These are phyloP conservation scores for Istiophorus platypterus DNA, from an alignment of 2,113 vertebrate species.

Conservation along the genomic window DNA sequence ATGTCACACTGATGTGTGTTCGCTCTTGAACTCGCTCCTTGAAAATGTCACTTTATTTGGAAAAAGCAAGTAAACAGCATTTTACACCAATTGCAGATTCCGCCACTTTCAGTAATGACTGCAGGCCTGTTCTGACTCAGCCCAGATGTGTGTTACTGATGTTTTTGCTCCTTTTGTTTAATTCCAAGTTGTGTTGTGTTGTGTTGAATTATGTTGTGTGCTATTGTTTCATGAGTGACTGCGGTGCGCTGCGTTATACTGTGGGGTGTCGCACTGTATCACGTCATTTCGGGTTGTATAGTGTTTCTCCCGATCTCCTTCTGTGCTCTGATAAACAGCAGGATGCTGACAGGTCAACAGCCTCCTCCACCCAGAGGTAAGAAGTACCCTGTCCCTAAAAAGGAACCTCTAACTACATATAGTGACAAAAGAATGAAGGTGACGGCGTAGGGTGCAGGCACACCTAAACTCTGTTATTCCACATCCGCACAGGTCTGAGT, in stretches of 20 bases:
- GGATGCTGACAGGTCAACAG: slow-evolving; percentile 69
- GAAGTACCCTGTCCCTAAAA: slow-evolving; percentile 34
- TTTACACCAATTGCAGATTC: slow-evolving; percentile 67
- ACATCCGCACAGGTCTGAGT: slow-evolving; percentile 26
- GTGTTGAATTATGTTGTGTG: neutral
- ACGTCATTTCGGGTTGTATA: neutral
- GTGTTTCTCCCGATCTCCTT: slow-evolving; percentile 2
- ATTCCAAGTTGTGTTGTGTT: neutral
- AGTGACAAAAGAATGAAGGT: slow-evolving; percentile 34
- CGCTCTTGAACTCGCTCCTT: slow-evolving; percentile 52
- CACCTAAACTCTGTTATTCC: slow-evolving; percentile 20
- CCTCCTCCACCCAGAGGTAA: slow-evolving; percentile 49
- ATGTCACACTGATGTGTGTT: slow-evolving; percentile 68
- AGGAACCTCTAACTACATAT: slow-evolving; percentile 37
- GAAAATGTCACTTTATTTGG: slow-evolving; percentile 67
- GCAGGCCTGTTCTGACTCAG: slow-evolving; percentile 32
- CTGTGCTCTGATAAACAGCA: slow-evolving; percentile 41
- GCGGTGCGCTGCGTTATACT: neutral
- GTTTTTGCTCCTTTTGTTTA: slow-evolving; percentile 17
- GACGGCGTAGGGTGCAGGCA: slow-evolving; percentile 33
- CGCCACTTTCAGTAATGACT: slow-evolving; percentile 64
- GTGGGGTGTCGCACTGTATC: neutral
- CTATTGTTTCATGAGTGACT: no score
- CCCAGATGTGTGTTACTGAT: slow-evolving; percentile 20
- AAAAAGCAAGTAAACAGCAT: slow-evolving; percentile 68